Base-by-base conservation (phyloP, 2,113 vertebrate genomes). In the Motacilla tschutschensis region DNA sequence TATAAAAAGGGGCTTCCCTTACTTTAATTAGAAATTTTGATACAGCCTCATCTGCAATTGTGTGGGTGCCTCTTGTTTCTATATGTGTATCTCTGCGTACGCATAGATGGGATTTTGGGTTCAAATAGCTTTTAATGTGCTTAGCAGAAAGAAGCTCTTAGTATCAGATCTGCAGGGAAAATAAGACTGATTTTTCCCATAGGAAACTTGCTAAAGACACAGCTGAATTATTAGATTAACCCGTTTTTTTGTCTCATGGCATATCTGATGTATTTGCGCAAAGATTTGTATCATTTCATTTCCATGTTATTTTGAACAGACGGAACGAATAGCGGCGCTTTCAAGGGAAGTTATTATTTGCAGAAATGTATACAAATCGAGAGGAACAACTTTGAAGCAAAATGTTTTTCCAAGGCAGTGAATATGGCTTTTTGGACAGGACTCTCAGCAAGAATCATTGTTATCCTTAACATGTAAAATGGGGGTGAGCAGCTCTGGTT, bases 131-230 rank as follows among this genome's bases (percentile, higher is more conserved):
- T 87, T 94, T 83, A 80, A 73, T 70, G 70, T 86, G 86, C 74
- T 93, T 85, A 76, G 71, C 33, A 71, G 48, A 88, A 75, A 80
- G 58, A 83, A 74, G 72, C 69, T 80, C 91, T 91, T 58, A 17
- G 82, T 90, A 74, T 89, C 72, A 63, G 75, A 89, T 90, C 82
- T 91, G 57, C 76, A 67, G 74, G 73, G 87, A 89, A 92, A 93
- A 91, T 80, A 86, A 89, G 79, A 91, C 84, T 87, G 92, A 92
- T 89, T 95, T 93, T 92, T 88, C 84, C 83, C 75, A 83, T 43
- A 81, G 92, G 77, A 94, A 91, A 87, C 87, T 90, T 93, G 72
- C 48, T 95, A 83, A 87, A 87, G 87, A 83, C 17, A 25, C 80
- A 87, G 76, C 8, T 77, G 78, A 91, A 87, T 94, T 86, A 88